Evolutionary conservation across 2,888 invertebrate genomes (phyloP), one percentile per base, ranked within the genome.

Genomic region (Mythimna vitellina): DNA sequence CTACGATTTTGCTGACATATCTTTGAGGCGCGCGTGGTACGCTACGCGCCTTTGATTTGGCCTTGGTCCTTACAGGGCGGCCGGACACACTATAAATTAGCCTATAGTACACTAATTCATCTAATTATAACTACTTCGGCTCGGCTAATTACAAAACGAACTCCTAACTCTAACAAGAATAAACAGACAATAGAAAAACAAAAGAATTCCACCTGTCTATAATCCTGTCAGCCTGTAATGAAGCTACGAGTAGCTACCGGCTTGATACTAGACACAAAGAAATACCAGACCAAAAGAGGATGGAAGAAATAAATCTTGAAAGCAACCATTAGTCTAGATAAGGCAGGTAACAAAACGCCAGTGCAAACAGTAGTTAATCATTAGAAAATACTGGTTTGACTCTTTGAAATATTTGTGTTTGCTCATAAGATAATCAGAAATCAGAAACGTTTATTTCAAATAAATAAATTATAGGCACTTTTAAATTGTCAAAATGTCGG

Each of bases 141-240:
- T 35, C 5, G 8, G 76, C 5, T 70, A 29, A 51, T 70, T 70
- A 20, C 14, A 51, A 75, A 63, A 62, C 14, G n/a, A 22, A 38
- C 38, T 38, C 20, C 22, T 74, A 14, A 51, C 38, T 75, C 49
- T 51, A 29, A 20, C 1, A 32, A 42, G 51, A 14, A 20, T 32
- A 53, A 32, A 75, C 10, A 25, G 49, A 8, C 49, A 20, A 32
- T 22, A 64, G 17, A 70, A 17, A 46, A 5, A 20, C 14, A 22
- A 14, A 10, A 20, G 29, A 14, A 20, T 7, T n/a, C 22, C 22
- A 22, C 14, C 22, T 17, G 71, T 12, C 22, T 64, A 75, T 62
- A 71, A 64, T 71, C 46, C 46, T 46, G 46, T 17, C 42, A 75
- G 14, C 20, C 4, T 20, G 49, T 64, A 65, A 71, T 71, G 49